These are phyloP conservation scores for Sporophila hypoxantha DNA, from an alignment of 2,113 vertebrate species.

Conservation along the genomic window DNA sequence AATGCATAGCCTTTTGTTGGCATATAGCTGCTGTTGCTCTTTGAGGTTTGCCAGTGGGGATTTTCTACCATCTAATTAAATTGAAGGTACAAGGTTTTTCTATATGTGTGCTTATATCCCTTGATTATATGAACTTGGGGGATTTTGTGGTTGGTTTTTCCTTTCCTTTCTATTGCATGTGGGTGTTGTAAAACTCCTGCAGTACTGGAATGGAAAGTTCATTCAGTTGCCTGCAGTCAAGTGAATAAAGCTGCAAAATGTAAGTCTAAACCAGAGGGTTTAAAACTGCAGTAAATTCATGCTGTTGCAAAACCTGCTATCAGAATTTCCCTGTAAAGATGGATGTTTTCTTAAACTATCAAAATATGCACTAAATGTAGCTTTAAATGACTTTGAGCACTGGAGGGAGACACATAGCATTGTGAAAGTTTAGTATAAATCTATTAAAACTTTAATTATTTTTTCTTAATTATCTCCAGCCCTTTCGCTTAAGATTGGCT, in stretches of 20 bases:
- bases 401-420: background rate
- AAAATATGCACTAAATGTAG: background rate
- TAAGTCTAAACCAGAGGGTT: background rate
- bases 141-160: background rate
- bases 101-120: background rate
- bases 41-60: conserved; percentile 16
- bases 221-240: conserved; percentile 12
- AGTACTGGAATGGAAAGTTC: conserved; percentile 39
- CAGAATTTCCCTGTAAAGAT: background rate
- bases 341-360: background rate
- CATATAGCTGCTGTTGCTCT: background rate
- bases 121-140: background rate
- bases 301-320: background rate
- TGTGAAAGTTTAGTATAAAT: background rate
- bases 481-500: background rate
- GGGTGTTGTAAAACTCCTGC: conserved; percentile 35
- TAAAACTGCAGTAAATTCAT: background rate
- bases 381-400: background rate
- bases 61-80: conserved; percentile 52
- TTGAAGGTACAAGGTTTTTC: background rate
- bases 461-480: background rate
- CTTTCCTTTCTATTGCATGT: background rate
- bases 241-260: conserved; percentile 22
- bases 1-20: background rate
- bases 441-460: background rate